Evolutionary conservation across 2,888 invertebrate species (phyloP).

Genomic region (Euplexia lucipara): DNA sequence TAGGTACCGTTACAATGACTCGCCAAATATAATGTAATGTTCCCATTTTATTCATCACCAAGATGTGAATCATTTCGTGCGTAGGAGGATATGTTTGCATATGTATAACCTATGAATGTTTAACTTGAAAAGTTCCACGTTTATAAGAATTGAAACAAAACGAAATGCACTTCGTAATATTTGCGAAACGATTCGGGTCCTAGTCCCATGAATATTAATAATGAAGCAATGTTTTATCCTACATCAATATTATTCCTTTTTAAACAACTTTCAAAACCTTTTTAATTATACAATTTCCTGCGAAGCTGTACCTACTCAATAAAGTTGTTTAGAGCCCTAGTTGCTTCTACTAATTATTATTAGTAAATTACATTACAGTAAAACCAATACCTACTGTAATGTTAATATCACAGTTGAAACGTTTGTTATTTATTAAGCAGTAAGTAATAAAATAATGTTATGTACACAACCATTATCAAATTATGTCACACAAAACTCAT

Average conservation of each 20-base stretch:
- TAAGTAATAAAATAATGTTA: conserved; percentile 37
- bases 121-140: conserved; percentile 45
- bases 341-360: neutral
- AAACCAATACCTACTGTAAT: neutral
- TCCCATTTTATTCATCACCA: conserved; percentile 65
- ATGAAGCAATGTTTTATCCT: neutral
- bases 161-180: neutral
- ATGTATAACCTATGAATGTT: conserved; percentile 42
- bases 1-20: conserved; percentile 63
- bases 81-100: conserved; percentile 64
- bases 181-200: conserved; percentile 5
- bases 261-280: too few species aligned
- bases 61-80: conserved; percentile 68
- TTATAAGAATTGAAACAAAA: conserved; percentile 27
- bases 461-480: conserved; percentile 46
- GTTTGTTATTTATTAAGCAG: too few species aligned
- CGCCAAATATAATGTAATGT: conserved; percentile 64
- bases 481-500: conserved; percentile 69
- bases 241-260: too few species aligned
- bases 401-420: conserved; percentile 12
- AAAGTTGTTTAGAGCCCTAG: neutral
- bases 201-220: neutral
- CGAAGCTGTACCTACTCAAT: neutral
- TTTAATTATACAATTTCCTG: neutral
- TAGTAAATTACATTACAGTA: conserved; percentile 5